Base-by-base conservation (phyloP, 2,888 invertebrate species). In the Drosophila colorata region DNA sequence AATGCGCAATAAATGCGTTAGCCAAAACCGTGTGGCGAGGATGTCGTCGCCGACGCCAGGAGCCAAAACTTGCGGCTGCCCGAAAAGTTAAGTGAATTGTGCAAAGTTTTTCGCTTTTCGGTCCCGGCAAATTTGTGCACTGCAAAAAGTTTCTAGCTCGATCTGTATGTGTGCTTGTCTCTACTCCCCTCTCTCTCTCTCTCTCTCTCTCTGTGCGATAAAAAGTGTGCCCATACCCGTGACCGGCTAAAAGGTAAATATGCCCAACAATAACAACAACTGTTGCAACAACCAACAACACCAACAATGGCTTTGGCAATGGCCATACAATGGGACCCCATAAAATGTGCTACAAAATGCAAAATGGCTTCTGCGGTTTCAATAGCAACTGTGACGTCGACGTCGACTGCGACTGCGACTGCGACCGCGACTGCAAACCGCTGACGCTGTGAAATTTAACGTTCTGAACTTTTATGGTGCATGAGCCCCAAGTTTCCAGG, bases 341-440 rank as follows among this genome's bases (percentile, higher is more conserved):
- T 87, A 87, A 89, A 84, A 85, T 87, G 88, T 85, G 88, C 88
- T 85, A 69, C 85, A 86, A 87, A 89, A 85, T 85, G 88, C 88
- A 87, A 87, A 84, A 84, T 88, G 87, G 88, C 78, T 88, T 87
- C 78, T 84, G 89, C 49, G 85, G 85, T 87, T 87, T 85, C 89
- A 89, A 87, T 87, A 73, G 86, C 89, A 85, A 78, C 81, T 13
- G 65, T 64, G 48, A 38, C 68, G 31, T 20, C 57, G 7, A 18
- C 64, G 25, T 25, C 33, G 51, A 25, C 60, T 4, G 25, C 56
- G 13, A 48, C 55, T 8, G 1, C 25, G 14, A 49, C 63, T 4
- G 14, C 25, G 37, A 58, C 67, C 0, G 0, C 28, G 38, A 38
- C 53, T 7, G 33, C 38, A 67, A 79, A 74, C 74, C 82, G 85